These are phyloP conservation scores for Acromyrmex heyeri DNA, from an alignment of 1,140 invertebrate genomes.

Conservation along the genomic window DNA sequence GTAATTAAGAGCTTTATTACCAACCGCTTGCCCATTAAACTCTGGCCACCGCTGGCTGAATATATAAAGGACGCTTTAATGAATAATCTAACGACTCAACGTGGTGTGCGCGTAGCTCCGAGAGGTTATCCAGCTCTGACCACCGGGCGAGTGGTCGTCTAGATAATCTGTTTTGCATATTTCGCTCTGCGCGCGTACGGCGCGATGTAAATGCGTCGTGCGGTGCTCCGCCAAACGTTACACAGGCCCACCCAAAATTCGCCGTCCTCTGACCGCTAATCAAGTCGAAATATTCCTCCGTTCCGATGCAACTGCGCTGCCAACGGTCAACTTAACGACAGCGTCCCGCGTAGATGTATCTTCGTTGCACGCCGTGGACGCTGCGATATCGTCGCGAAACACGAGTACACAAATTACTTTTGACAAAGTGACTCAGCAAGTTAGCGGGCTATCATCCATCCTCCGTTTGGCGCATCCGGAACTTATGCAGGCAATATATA, in stretches of 20 bases:
- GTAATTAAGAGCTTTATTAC: slow-evolving; percentile 77
- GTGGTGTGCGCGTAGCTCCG: slow-evolving; percentile 49
- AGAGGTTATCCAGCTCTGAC: slow-evolving; percentile 50
- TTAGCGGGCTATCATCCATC: slow-evolving; percentile 3
- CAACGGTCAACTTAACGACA: slow-evolving; percentile 70
- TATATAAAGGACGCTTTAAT: slow-evolving; percentile 78
- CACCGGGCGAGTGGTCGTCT: slow-evolving; percentile 71
- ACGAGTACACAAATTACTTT: slow-evolving; percentile 48
- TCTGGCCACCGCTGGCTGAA: slow-evolving; percentile 69
- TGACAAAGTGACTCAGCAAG: slow-evolving; percentile 50
- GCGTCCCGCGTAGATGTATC: slow-evolving; percentile 32
- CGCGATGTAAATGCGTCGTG: slow-evolving; percentile 79
- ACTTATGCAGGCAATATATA: slow-evolving; percentile 50
- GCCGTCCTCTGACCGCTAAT: slow-evolving; percentile 68
- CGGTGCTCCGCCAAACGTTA: slow-evolving; percentile 75
- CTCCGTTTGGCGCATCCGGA: background rate
- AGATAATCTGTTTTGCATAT: slow-evolving; percentile 84
- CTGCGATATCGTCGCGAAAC: slow-evolving; percentile 29
- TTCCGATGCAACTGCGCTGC: slow-evolving; percentile 58
- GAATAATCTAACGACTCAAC: slow-evolving; percentile 81
- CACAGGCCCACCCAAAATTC: slow-evolving; percentile 72
- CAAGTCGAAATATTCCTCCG: slow-evolving; percentile 72
- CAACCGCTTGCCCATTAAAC: slow-evolving; percentile 77
- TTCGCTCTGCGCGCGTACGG: slow-evolving; percentile 74
- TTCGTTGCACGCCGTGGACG: slow-evolving; percentile 33